phyloP scores from a whole-genome alignment of 2,888 invertebrate species.

The Nysson spinosus region DNA sequence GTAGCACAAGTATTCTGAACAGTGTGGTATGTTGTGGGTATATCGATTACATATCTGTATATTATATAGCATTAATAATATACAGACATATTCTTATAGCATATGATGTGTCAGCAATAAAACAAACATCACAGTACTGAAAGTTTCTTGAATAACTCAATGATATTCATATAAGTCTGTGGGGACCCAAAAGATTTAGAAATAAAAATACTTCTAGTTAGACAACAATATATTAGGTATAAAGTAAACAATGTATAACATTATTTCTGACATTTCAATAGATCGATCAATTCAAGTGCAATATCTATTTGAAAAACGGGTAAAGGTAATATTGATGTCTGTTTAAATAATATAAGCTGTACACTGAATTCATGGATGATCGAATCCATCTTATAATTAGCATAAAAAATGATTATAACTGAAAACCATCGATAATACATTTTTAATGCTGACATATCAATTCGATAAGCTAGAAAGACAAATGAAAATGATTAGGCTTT shows the following conservation, averaged over 20 bases:
- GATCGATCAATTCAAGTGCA: too few relatives aligned
- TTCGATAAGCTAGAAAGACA: conserved; percentile 46
- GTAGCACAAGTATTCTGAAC: conserved; percentile 43
- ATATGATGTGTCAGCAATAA: conserved; percentile 28
- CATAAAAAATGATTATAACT: conserved; percentile 16
- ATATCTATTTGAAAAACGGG: too few relatives aligned
- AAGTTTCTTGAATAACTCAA: too few relatives aligned
- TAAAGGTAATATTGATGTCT: too few relatives aligned
- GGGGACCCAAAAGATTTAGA: conserved; percentile 25
- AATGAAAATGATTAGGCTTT: conserved; percentile 3
- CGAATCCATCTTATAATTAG: conserved; percentile 18
- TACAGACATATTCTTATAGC: conserved; percentile 42
- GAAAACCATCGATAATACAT: conserved; percentile 20
- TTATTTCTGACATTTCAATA: too few relatives aligned
- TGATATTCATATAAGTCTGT: conserved; percentile 37
- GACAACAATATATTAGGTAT: conserved; percentile 7
- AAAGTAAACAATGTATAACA: too few relatives aligned
- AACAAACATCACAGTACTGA: too few relatives aligned
- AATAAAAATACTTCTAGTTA: conserved; percentile 22
- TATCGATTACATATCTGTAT: conserved; percentile 38
- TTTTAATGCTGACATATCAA: conserved; percentile 40
- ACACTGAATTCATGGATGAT: conserved; percentile 8
- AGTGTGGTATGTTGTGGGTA: conserved; percentile 38
- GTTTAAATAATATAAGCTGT: too few relatives aligned
- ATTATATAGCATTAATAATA: conserved; percentile 38